These are phyloP conservation scores for Eupithecia centaureata DNA, from an alignment of 2,888 invertebrate species.

Conservation along the genomic window DNA sequence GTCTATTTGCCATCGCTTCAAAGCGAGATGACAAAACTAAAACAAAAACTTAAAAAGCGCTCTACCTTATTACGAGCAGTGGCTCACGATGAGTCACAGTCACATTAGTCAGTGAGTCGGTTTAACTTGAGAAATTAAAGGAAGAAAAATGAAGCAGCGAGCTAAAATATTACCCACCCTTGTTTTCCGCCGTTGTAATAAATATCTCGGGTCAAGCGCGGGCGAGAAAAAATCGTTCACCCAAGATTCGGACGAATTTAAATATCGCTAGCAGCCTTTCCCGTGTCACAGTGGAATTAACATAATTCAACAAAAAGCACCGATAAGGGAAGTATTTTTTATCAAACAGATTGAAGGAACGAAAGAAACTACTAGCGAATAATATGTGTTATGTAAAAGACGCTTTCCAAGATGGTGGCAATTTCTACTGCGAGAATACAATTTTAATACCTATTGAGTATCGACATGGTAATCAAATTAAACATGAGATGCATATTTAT, in stretches of 20 bases:
- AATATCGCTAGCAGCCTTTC: constrained; percentile 74
- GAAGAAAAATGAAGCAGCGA: constrained; percentile 49
- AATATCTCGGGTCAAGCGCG: constrained; percentile 56
- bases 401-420: too few relatives aligned
- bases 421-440: too few relatives aligned
- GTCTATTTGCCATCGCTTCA: constrained; percentile 7
- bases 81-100: constrained; percentile 34
- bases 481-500: too few relatives aligned
- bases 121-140: constrained; percentile 45
- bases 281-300: constrained; percentile 74
- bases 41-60: constrained; percentile 13
- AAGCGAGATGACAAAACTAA: constrained; percentile 21
- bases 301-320: constrained; percentile 80
- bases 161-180: constrained; percentile 53
- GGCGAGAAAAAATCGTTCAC: constrained; percentile 59
- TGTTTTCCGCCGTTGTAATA: constrained; percentile 54
- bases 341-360: constrained; percentile 45
- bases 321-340: constrained; percentile 65
- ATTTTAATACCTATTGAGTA: too few relatives aligned
- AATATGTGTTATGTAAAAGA: too few relatives aligned
- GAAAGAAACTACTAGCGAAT: not conserved
- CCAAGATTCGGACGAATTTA: constrained; percentile 68
- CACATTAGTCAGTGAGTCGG: constrained; percentile 40
- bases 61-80: constrained; percentile 30
- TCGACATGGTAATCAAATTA: too few relatives aligned